These are phyloP conservation scores for Bellardia pandia DNA, from an alignment of 2,888 invertebrate species.

Conservation along the genomic window DNA sequence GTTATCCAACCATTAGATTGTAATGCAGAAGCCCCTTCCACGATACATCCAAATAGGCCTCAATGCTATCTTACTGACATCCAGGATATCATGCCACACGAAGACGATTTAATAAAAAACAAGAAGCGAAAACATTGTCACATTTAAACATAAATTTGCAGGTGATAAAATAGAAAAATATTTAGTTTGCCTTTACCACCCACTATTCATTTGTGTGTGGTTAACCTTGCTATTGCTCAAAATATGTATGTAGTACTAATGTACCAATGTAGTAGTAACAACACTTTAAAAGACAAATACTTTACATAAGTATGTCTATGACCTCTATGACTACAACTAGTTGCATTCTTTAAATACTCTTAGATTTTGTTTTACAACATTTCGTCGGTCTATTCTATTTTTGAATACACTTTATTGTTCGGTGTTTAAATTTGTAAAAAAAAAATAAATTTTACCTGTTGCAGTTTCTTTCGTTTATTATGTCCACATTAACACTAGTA, in stretches of 20 bases:
- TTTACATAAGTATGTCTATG: constrained; percentile 21
- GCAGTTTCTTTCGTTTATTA: no score
- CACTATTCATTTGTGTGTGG: not conserved
- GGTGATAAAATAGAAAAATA: no score
- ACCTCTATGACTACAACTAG: constrained; percentile 39
- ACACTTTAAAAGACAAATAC: not conserved
- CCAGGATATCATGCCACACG: no score
- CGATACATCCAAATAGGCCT: no score
- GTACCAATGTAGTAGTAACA: not conserved
- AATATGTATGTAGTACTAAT: not conserved
- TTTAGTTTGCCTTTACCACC: not conserved
- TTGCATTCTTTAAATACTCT: constrained; percentile 29
- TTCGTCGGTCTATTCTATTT: constrained; percentile 13
- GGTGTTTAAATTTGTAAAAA: not conserved
- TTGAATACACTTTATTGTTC: constrained; percentile 25
- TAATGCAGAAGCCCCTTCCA: no score
- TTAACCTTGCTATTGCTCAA: not conserved
- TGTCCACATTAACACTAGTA: no score
- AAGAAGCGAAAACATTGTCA: no score
- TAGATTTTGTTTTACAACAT: not conserved
- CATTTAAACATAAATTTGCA: no score
- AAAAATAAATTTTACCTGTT: not conserved
- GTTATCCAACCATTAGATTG: no score
- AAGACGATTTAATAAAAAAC: no score
- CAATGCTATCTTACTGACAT: no score